These are phyloP conservation scores for Choristoneura rosaceana DNA, from an alignment of 2,888 invertebrate species.

Conservation along the genomic window DNA sequence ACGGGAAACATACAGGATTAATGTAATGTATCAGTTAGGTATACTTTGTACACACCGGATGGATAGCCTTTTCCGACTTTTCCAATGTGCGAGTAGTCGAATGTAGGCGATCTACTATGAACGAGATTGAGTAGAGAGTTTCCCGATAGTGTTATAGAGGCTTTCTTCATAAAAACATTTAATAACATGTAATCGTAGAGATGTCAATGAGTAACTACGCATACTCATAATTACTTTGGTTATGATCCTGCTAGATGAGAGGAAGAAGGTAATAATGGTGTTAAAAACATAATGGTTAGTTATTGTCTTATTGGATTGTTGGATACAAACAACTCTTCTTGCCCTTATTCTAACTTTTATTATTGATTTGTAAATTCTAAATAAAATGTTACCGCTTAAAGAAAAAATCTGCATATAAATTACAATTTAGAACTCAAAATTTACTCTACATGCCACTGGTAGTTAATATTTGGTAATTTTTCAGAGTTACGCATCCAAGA, in stretches of 20 bases:
- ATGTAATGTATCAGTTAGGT: slow-evolving; percentile 54
- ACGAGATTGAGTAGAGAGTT: slow-evolving; percentile 42
- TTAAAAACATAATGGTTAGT: too few relatives aligned
- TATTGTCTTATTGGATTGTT: too few relatives aligned
- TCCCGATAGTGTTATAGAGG: slow-evolving; percentile 11
- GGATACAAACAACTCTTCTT: too few relatives aligned
- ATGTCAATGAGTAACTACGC: background rate
- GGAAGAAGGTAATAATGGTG: too few relatives aligned
- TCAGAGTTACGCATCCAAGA: too few relatives aligned
- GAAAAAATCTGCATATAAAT: too few relatives aligned
- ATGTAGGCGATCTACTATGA: slow-evolving; percentile 44
- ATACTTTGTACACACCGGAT: slow-evolving; percentile 56
- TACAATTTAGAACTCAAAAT: too few relatives aligned
- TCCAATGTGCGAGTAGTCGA: slow-evolving; percentile 48
- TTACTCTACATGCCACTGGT: too few relatives aligned
- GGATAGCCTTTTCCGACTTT: slow-evolving; percentile 61
- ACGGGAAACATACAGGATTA: slow-evolving; percentile 62
- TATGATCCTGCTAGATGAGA: background rate
- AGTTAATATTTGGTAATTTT: too few relatives aligned
- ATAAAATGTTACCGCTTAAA: too few relatives aligned
- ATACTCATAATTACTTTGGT: background rate
- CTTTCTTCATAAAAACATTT: slow-evolving; percentile 28
- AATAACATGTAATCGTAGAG: slow-evolving; percentile 14
- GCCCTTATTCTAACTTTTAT: too few relatives aligned
- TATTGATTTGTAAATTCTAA: too few relatives aligned